phyloP scores from a whole-genome alignment of 2,888 invertebrate genomes.

The Spodoptera exigua region DNA sequence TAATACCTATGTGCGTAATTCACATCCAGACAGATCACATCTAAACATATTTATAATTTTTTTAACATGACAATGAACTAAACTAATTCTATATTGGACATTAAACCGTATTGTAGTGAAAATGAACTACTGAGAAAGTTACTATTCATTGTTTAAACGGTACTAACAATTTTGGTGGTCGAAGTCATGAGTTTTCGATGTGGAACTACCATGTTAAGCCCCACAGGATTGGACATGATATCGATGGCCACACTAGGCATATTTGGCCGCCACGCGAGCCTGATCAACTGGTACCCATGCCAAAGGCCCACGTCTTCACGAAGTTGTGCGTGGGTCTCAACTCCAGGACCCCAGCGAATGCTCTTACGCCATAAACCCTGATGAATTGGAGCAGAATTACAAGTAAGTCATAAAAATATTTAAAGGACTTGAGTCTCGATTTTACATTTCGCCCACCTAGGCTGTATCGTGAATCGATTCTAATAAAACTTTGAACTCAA shows the following conservation, averaged over 20 bases:
- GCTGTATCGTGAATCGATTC: no score
- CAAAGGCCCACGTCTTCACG: constrained; percentile 89
- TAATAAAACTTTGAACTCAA: no score
- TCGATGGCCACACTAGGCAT: constrained; percentile 70
- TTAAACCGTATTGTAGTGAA: no score
- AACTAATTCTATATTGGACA: no score
- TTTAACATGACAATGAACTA: no score
- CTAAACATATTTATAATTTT: no score
- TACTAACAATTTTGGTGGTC: constrained; percentile 60
- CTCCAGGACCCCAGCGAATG: constrained; percentile 89
- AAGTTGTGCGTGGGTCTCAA: constrained; percentile 78
- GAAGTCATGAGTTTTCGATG: constrained; percentile 65
- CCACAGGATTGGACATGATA: constrained; percentile 56
- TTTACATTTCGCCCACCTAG: no score
- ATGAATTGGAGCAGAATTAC: constrained; percentile 1
- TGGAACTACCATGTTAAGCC: constrained; percentile 61
- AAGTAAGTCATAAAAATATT: no score
- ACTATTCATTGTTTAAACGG: neutral
- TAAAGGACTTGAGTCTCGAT: no score
- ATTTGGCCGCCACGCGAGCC: constrained; percentile 79
- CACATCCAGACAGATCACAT: no score
- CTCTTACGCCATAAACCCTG: constrained; percentile 88
- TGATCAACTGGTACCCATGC: constrained; percentile 81
- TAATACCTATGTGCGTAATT: no score
- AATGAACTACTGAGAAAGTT: neutral